phyloP scores from a whole-genome alignment of 2,797 vertebrate species.

The Oreochromis mossambicus region DNA sequence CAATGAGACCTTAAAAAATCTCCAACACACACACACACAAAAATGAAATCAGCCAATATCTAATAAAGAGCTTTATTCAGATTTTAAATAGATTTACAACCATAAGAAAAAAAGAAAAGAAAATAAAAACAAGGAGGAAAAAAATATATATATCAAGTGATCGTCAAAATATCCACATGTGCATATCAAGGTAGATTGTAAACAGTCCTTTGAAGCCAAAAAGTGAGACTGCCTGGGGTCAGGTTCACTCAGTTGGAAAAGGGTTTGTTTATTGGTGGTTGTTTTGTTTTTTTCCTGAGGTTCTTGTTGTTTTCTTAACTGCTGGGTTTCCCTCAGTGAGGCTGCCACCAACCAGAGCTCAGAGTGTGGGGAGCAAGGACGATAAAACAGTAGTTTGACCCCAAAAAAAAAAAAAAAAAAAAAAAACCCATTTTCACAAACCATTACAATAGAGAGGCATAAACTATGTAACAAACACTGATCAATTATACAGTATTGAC shows the following conservation, averaged over 20 bases:
- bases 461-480: neutral
- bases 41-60: conserved; percentile 19
- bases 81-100: conserved; percentile 84
- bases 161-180: conserved; percentile 73
- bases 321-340: conserved; percentile 43
- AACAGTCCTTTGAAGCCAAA: conserved; percentile 71
- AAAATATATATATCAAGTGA: conserved; percentile 56
- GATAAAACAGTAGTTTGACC: conserved; percentile 39
- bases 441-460: neutral
- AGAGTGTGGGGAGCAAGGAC: conserved; percentile 5
- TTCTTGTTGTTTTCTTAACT: conserved; percentile 45
- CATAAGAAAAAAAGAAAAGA: conserved; percentile 70
- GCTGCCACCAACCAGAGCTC: conserved; percentile 46
- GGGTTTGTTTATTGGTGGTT: conserved; percentile 33
- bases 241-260: conserved; percentile 35
- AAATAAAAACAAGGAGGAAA: conserved; percentile 49
- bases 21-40: fast-evolving
- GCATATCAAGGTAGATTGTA: conserved; percentile 76
- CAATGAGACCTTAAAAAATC: neutral
- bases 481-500: neutral
- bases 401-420: conserved; percentile 7
- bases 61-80: conserved; percentile 83
- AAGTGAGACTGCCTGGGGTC: conserved; percentile 36
- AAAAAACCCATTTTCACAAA: conserved; percentile 25
- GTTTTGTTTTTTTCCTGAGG: conserved; percentile 60